These are phyloP conservation scores for Ostrea edulis DNA, from an alignment of 1,140 invertebrate genomes.

Conservation along the genomic window DNA sequence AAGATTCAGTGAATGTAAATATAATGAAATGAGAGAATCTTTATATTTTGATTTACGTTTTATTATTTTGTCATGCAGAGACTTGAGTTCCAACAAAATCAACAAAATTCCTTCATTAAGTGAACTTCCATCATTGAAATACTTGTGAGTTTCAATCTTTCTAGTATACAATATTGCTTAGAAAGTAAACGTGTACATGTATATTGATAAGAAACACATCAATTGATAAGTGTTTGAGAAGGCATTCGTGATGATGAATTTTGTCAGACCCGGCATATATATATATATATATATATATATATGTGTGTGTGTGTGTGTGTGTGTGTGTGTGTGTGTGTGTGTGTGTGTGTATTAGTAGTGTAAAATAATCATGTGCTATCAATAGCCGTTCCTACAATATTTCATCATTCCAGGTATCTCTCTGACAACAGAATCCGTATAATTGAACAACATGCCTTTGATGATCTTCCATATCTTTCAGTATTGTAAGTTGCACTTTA, in stretches of 20 bases:
- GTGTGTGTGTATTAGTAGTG: too few species aligned
- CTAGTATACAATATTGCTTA: too few species aligned
- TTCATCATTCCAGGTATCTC: neutral
- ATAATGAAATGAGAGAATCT: too few species aligned
- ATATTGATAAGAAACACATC: too few species aligned
- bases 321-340: too few species aligned
- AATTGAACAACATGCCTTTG: neutral
- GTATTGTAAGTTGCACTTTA: neutral
- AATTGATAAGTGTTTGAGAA: too few species aligned
- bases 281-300: too few species aligned
- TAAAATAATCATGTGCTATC: neutral
- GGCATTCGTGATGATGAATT: too few species aligned
- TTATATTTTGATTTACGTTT: neutral
- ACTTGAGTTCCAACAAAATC: neutral
- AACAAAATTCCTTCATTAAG: neutral
- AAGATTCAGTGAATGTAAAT: too few species aligned
- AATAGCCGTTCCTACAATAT: neutral
- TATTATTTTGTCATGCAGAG: neutral
- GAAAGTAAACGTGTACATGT: too few species aligned
- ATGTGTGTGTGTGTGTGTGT: too few species aligned
- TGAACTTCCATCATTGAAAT: neutral
- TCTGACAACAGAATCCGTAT: neutral
- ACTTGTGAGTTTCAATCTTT: neutral
- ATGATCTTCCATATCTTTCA: neutral
- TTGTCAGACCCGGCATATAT: too few species aligned